phyloP scores from a whole-genome alignment of 2,888 invertebrate species.

The Zootermopsis nevadensis region DNA sequence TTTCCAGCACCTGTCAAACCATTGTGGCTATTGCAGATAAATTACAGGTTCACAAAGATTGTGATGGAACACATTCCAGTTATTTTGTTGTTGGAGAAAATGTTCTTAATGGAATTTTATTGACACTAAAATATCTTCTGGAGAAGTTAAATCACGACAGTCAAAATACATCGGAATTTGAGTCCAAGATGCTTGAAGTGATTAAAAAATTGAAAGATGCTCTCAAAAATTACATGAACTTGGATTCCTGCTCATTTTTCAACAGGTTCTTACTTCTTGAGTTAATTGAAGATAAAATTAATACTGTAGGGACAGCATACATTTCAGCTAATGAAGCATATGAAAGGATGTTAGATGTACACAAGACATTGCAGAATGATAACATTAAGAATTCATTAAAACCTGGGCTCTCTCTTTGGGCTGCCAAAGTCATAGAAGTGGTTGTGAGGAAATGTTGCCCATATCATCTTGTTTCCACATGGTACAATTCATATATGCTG shows the following conservation, averaged over 20 bases:
- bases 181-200: neutral
- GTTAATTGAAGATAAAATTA: slow-evolving; percentile 7
- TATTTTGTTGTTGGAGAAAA: slow-evolving; percentile 54
- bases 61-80: neutral
- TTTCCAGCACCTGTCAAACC: slow-evolving; percentile 51
- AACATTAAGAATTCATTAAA: neutral
- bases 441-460: neutral
- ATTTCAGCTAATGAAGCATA: neutral
- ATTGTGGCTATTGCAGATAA: slow-evolving; percentile 49
- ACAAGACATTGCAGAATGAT: neutral
- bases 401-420: slow-evolving; percentile 23
- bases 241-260: neutral
- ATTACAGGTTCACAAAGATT: slow-evolving; percentile 49
- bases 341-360: neutral
- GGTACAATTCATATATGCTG: neutral
- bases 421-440: neutral
- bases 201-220: neutral
- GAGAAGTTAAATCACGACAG: slow-evolving; percentile 53
- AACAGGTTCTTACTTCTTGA: slow-evolving; percentile 25
- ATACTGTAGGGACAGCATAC: neutral
- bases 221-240: neutral
- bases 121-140: slow-evolving; percentile 56
- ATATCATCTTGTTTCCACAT: neutral
- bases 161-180: slow-evolving; percentile 5
- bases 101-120: slow-evolving; percentile 58